These are phyloP conservation scores for Styela plicata DNA, from an alignment of 23 tunicate genomes.

Conservation along the genomic window DNA sequence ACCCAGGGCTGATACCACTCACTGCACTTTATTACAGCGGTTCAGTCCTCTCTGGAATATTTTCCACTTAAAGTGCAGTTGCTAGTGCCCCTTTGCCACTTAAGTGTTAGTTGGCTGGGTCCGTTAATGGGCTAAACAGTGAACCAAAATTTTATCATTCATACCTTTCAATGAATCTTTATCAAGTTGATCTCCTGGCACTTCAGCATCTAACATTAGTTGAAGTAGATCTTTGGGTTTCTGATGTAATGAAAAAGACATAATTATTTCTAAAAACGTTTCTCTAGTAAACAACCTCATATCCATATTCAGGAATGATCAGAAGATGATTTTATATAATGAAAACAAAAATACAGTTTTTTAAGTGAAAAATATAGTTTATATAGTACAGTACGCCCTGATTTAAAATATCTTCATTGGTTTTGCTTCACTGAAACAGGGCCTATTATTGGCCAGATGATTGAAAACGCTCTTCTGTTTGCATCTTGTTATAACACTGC, in stretches of 20 bases:
- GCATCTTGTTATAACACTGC: no score
- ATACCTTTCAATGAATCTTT: conserved; percentile 42
- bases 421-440: no score
- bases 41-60: no score
- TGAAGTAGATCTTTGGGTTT: conserved; percentile 56
- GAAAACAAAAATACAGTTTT: background rate
- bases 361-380: background rate
- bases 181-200: conserved; percentile 34
- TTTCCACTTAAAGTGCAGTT: no score
- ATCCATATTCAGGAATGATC: no score
- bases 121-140: no score
- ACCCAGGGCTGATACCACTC: background rate
- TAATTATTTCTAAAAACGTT: background rate
- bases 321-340: background rate
- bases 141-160: conserved; percentile 45
- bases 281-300: no score
- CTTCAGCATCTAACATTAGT: conserved; percentile 56
- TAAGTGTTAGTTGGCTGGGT: no score
- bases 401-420: background rate
- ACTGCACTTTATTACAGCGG: background rate
- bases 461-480: no score
- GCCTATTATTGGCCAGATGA: no score
- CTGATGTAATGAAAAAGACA: background rate
- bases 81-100: no score
- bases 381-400: background rate